Percentiles rank a stretch among this genome's conserved stretches.
These are phyloP conservation scores for Procambarus virginalis DNA, from an alignment of 1,140 invertebrate genomes.

Conservation along the genomic window DNA sequence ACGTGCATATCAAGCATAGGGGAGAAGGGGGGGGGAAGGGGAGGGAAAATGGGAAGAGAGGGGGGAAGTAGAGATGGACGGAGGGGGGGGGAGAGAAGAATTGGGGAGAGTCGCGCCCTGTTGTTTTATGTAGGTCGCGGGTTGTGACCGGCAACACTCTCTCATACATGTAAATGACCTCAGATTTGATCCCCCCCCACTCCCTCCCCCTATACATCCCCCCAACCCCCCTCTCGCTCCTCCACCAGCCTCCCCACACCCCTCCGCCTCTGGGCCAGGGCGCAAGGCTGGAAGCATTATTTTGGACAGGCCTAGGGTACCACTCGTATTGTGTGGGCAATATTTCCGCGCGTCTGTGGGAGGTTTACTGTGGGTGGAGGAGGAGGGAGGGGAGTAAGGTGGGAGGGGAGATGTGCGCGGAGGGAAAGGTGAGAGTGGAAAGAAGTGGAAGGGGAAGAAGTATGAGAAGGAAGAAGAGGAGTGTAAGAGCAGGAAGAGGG, in stretches of 20 bases:
- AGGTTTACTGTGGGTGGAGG: not conserved
- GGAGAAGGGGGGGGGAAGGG: too few relatives aligned
- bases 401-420: not conserved
- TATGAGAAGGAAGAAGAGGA: not conserved
- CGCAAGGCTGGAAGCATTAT: not conserved
- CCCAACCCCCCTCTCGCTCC: too few relatives aligned
- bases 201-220: not conserved
- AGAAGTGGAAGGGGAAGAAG: not conserved
- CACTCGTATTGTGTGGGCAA: not conserved
- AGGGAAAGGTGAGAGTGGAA: not conserved
- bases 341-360: not conserved
- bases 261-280: not conserved
- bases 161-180: constrained; percentile 8
- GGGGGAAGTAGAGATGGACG: too few relatives aligned
- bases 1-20: too few relatives aligned
- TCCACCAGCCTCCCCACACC: not conserved
- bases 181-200: not conserved
- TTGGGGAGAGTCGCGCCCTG: too few relatives aligned
- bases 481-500: not conserved
- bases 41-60: too few relatives aligned
- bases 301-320: not conserved
- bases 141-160: not conserved
- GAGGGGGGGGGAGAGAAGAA: too few relatives aligned
- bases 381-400: not conserved
- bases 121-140: not conserved